Evolutionary conservation across 2,888 invertebrate species (phyloP), one percentile per base, ranked within the genome.

Genomic region (Stenurella melanura): DNA sequence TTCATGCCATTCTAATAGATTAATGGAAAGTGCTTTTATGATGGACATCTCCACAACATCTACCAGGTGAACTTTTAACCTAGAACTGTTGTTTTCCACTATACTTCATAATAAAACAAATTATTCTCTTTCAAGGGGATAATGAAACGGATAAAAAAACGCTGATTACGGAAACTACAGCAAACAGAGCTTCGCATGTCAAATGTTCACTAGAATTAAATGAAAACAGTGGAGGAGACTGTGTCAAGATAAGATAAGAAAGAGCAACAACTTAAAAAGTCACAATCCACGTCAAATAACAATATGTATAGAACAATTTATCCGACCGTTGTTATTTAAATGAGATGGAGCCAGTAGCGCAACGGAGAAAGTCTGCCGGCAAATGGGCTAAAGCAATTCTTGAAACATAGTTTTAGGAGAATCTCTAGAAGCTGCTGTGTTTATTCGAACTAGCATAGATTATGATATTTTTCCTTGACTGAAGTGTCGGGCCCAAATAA

Each of bases 261-360:
- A 82, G 78, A 78, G 82, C 81, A 80, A 75, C 82, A 81, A 78
- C 77, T 77, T 80, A 80, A 83, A 84, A 84, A 81, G 78, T 79
- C 82, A 79, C 83, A 82, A 85, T 82, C 81, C 82, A 78, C 81
- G 84, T 83, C 82, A 85, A 85, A 86, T 85, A 83, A 83, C 84
- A 85, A 86, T 87, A 87, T 86, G 86, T 86, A 84, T 83, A 83
- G 87, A 86, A 86, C 88, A 87, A 88, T 89, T 88, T 88, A 87
- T 84, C 83, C 83, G 79, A 77, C 77, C 82, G 86, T 87, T 87
- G 86, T 87, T 84, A 87, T 87, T 86, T 84, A 87, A 87, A 87
- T 87, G 84, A 85, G 84, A 81, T 63, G 42, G 38, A 66, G 26
- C 18, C 73, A 73, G 73, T 26, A 60, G 73, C 73, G 73, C 57